phyloP scores from a whole-genome alignment of 2,797 vertebrate species.

The Mallotus villosus region DNA sequence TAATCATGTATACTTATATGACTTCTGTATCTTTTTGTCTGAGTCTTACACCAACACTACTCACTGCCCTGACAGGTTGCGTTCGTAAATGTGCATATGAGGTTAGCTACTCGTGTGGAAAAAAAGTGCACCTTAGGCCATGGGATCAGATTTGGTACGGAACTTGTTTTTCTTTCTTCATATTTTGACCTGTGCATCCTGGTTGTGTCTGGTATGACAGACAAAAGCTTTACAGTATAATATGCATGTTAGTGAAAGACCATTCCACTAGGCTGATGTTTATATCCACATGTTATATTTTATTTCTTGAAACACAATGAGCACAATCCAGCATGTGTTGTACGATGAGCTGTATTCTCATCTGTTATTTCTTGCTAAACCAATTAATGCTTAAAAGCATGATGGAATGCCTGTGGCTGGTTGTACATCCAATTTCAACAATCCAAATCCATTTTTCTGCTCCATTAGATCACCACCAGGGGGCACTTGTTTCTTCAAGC shows the following conservation, averaged over 20 bases:
- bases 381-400: slow-evolving; percentile 62
- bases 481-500: slow-evolving; percentile 76
- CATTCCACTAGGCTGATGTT: neutral
- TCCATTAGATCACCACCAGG: slow-evolving; percentile 79
- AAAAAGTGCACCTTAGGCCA: neutral
- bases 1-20: slow-evolving; percentile 35
- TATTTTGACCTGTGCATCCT: neutral
- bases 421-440: slow-evolving; percentile 69
- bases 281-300: slow-evolving; percentile 13
- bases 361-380: slow-evolving; percentile 40
- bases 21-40: neutral
- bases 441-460: slow-evolving; percentile 72
- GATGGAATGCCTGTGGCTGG: slow-evolving; percentile 59
- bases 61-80: too few species aligned
- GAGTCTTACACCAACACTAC: slow-evolving; percentile 5
- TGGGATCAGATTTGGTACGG: neutral
- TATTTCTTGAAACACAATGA: slow-evolving; percentile 16
- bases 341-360: slow-evolving; percentile 30
- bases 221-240: too few species aligned
- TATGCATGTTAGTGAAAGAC: too few species aligned
- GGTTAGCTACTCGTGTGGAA: too few species aligned
- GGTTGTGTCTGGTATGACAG: neutral
- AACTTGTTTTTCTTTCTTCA: neutral
- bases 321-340: slow-evolving; percentile 26
- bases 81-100: too few species aligned